A percentile compares a stretch with the other conserved stretches of the same genome.
These are phyloP conservation scores for Mohoua ochrocephala DNA, from an alignment of 2,113 vertebrate species.

Conservation along the genomic window DNA sequence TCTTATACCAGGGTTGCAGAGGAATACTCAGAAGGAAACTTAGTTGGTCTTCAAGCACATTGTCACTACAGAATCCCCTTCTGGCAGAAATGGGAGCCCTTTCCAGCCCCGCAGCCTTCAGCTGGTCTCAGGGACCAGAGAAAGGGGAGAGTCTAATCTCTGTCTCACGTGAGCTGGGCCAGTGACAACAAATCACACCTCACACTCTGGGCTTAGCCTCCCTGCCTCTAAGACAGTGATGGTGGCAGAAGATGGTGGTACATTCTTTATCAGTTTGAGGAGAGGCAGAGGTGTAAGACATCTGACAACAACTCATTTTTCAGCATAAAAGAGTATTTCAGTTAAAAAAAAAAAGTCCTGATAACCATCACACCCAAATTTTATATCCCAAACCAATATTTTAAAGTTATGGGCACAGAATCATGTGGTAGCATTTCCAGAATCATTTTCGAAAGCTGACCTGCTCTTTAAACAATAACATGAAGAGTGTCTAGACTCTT, in stretches of 20 bases:
- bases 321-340: neutral
- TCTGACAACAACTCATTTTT: neutral
- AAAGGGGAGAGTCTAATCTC: neutral
- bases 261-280: neutral
- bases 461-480: neutral
- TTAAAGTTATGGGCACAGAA: neutral
- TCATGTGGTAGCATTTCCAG: neutral
- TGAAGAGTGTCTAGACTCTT: neutral
- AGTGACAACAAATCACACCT: neutral
- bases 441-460: neutral
- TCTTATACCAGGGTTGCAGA: neutral
- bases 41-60: neutral
- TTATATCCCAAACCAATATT: neutral
- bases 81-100: neutral
- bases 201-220: neutral
- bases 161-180: neutral
- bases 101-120: neutral
- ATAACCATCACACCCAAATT: neutral
- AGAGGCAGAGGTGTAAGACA: neutral
- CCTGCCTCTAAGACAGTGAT: neutral
- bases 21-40: neutral
- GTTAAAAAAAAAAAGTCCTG: neutral
- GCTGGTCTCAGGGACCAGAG: neutral
- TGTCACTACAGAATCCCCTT: rapidly evolving
- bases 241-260: neutral